Base-by-base conservation (phyloP, 2,113 vertebrate genomes). In the Xiphias gladius region DNA sequence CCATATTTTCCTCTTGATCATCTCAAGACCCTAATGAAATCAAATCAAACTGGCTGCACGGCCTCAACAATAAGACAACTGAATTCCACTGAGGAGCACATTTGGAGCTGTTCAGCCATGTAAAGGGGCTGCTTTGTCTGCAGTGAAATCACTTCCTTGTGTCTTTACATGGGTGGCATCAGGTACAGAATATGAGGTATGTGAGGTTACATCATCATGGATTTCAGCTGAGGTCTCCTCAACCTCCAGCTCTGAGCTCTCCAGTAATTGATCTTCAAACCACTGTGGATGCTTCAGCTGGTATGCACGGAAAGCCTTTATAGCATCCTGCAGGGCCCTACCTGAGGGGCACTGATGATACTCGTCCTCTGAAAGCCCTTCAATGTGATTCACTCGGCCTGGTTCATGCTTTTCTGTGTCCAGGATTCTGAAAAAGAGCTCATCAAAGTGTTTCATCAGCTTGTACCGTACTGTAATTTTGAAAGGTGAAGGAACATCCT, bases 381-480 rank as follows among this genome's bases (percentile, higher is more conserved):
- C 84, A 0, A 97, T 92, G 17, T 89, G 91, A 84, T 96, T 96
- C 86, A 97, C 93, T 41, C 91, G 88, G 5, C 97, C 97, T 0
- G 97, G 97, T 48, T 96, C 94, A 14, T 97, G 96, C 87, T 97
- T 97, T 85, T 99, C 97, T 80, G 94, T 12, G 43, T 96, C 96
- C 86, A 97, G 93, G 80, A 99, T 97, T n/a, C 97, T 94, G 88
- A 99, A 99, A 86, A 97, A 97, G 20, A 99, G 90, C 82, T 98
- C 97, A 81, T 99, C 97, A 7, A 99, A 97, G 35, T 95, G 96
- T 62, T 96, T 95, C 96, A 98, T 97, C 64, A 99, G 95, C 0
- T 95, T 94, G 89, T 99, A 99, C 68, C 92, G 93, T 7, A 97
- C 90, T 0, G 95, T 96, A 52, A 97, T 91, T 0, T 96, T 93